These are phyloP conservation scores for Thysanoteuthis rhombus DNA, from an alignment of 2,888 invertebrate genomes.

Conservation along the genomic window DNA sequence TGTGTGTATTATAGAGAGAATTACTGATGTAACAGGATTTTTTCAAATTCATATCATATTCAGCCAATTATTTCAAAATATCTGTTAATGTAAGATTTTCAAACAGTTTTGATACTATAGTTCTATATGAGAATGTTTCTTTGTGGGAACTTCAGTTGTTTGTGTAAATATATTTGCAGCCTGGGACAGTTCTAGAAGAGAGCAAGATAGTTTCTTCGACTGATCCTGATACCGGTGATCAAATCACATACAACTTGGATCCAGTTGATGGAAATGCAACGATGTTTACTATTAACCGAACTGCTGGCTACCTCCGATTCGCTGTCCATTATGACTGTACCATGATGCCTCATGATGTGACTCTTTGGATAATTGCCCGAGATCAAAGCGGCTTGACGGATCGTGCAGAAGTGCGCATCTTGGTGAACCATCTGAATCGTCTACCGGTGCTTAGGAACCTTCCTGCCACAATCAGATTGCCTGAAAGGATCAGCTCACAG, in stretches of 20 bases:
- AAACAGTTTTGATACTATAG: too few species aligned
- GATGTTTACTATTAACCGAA: conserved; percentile 22
- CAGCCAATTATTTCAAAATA: too few species aligned
- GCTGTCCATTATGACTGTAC: conserved; percentile 22
- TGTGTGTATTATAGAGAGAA: too few species aligned
- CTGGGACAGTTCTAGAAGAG: background rate
- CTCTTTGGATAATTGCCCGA: conserved; percentile 15
- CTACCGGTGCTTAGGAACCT: background rate
- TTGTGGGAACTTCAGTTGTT: too few species aligned
- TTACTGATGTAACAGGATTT: too few species aligned
- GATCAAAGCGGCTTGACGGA: background rate
- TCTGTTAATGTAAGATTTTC: background rate
- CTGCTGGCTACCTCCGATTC: background rate
- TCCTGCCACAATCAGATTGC: background rate
- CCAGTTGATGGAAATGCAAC: conserved; percentile 12
- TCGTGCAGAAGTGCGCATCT: conserved; percentile 18
- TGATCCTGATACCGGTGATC: background rate
- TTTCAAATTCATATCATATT: too few species aligned
- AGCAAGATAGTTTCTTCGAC: background rate
- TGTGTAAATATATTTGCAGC: background rate
- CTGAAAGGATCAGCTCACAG: background rate
- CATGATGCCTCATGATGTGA: background rate
- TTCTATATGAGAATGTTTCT: too few species aligned
- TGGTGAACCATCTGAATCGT: background rate
- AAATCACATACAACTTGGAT: background rate